phyloP scores from a whole-genome alignment of 2,113 vertebrate genomes.

The Rana temporaria region DNA sequence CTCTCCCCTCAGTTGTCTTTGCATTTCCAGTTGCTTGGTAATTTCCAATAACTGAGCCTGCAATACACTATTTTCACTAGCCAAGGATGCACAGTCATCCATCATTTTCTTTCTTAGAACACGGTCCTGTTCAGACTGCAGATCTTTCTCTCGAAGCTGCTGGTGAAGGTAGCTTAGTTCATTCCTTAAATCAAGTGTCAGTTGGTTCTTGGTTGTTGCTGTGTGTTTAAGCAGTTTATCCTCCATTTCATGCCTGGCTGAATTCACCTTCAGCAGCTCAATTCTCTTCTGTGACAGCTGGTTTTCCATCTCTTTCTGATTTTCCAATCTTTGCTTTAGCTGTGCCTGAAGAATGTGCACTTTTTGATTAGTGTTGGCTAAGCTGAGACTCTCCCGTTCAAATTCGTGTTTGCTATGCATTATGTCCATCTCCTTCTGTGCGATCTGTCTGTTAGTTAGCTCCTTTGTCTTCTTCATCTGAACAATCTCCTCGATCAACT shows the following conservation, averaged over 20 bases:
- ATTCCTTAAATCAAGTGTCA: background rate
- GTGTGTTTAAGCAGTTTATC: constrained; percentile 44
- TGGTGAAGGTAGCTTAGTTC: constrained; percentile 60
- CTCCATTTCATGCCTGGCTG: constrained; percentile 40
- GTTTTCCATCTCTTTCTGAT: constrained; percentile 24
- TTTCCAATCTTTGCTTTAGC: constrained; percentile 51
- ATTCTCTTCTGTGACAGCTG: constrained; percentile 24
- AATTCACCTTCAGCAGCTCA: constrained; percentile 55
- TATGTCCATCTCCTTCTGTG: constrained; percentile 57
- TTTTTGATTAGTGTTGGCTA: constrained; percentile 58
- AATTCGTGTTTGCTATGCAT: constrained; percentile 58
- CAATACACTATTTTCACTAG: constrained; percentile 57
- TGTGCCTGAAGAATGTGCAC: constrained; percentile 53
- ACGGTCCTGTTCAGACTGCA: constrained; percentile 57
- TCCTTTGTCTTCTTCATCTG: constrained; percentile 58
- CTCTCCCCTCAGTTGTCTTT: constrained; percentile 59
- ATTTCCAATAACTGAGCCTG: constrained; percentile 55
- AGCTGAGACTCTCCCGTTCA: constrained; percentile 52
- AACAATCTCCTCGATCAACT: constrained; percentile 57
- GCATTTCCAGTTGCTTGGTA: constrained; percentile 58
- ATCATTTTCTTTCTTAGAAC: constrained; percentile 61
- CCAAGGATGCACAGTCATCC: constrained; percentile 54
- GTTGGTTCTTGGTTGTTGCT: constrained; percentile 37
- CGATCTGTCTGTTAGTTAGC: constrained; percentile 45
- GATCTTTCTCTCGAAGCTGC: constrained; percentile 56